phyloP scores from a whole-genome alignment of 2,888 invertebrate species.

The Drymonia ruficornis region DNA sequence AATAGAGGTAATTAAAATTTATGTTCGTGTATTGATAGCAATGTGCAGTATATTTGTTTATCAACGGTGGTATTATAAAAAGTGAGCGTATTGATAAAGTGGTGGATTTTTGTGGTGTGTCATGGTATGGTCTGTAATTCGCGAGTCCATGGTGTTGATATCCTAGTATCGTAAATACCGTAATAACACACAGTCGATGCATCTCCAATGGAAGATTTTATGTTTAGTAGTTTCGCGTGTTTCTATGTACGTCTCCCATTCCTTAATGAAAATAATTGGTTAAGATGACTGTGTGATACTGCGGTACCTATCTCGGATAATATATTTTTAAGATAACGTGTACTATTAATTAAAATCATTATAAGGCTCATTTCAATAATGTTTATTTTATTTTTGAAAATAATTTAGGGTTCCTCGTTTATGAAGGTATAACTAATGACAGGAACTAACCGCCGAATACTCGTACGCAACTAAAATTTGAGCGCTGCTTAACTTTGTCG shows the following conservation, averaged over 20 bases:
- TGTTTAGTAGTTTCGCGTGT: constrained; percentile 18
- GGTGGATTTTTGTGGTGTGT: constrained; percentile 11
- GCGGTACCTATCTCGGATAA: constrained; percentile 43
- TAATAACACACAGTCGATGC: constrained; percentile 32
- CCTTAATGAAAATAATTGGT: constrained; percentile 8
- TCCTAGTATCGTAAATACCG: constrained; percentile 29
- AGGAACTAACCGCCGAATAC: no score
- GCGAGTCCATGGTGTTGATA: constrained; percentile 10
- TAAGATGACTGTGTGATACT: constrained; percentile 32
- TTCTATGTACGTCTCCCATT: constrained; percentile 10
- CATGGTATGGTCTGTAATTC: constrained; percentile 8
- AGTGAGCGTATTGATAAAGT: constrained; percentile 4
- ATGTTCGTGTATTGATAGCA: not conserved
- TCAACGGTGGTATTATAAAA: not conserved
- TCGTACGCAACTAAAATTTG: no score
- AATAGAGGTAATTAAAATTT: not conserved
- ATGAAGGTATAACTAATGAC: not conserved
- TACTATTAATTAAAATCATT: constrained; percentile 51
- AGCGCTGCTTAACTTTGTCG: no score
- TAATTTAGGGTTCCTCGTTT: not conserved
- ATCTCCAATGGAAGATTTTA: constrained; percentile 8
- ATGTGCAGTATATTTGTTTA: not conserved
- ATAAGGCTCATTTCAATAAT: constrained; percentile 51
- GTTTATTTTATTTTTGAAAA: constrained; percentile 32
- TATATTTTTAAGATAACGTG: constrained; percentile 58